phyloP scores from a whole-genome alignment of 1,140 invertebrate genomes.

The Aphaenogaster ashmeadi region DNA sequence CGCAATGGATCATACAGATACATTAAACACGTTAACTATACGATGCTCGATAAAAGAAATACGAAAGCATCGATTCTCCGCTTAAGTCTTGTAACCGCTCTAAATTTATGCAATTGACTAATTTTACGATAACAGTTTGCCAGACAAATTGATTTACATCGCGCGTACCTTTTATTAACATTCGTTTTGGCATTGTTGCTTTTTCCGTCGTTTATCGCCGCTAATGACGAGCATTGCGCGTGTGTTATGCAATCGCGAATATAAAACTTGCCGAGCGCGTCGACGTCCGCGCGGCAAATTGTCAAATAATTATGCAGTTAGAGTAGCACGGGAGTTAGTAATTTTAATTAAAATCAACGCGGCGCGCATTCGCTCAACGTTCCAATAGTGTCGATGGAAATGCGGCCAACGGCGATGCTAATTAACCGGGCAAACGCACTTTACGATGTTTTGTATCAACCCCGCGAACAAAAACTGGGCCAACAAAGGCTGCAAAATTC shows the following conservation, averaged over 20 bases:
- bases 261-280: constrained; percentile 47
- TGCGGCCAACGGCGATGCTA: constrained; percentile 33
- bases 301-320: constrained; percentile 64
- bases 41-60: neutral
- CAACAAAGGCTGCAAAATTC: constrained; percentile 49
- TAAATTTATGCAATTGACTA: neutral
- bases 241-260: constrained; percentile 37
- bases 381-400: constrained; percentile 61
- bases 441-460: constrained; percentile 32
- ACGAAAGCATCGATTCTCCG: neutral
- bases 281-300: constrained; percentile 33
- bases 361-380: constrained; percentile 31
- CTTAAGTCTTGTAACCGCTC: neutral
- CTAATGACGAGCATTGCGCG: constrained; percentile 10
- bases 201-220: constrained; percentile 10
- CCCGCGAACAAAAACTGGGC: constrained; percentile 38
- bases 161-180: constrained; percentile 14
- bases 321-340: constrained; percentile 41
- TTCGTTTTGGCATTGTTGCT: neutral
- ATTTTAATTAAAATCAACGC: constrained; percentile 66
- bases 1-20: constrained; percentile 33
- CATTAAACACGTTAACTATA: constrained; percentile 18
- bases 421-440: constrained; percentile 57
- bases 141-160: constrained; percentile 15
- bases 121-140: constrained; percentile 13